Base-by-base conservation (phyloP, 2,113 vertebrate genomes). In the Rutilus rutilus region DNA sequence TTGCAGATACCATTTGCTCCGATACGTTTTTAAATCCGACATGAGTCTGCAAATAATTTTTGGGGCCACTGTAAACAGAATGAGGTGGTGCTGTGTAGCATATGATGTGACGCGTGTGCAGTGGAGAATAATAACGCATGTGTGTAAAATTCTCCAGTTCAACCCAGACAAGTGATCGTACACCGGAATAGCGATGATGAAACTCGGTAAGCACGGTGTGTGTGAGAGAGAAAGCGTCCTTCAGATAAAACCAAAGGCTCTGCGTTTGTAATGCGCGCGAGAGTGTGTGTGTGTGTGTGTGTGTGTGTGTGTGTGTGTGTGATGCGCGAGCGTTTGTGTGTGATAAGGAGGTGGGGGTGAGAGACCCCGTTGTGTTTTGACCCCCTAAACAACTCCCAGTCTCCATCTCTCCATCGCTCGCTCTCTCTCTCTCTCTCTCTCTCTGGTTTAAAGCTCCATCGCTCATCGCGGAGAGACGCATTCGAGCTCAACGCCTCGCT, bases 321-420 rank as follows among this genome's bases (percentile, higher is more conserved):
- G 90, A 89, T 92, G 89, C 87, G 78, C 86, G 90, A 89, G 85
- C 71, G 87, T 75, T 77, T 82, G 88, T 82, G 88, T 42, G 42
- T 92, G 90, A 93, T 92, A 90, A 92, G 91, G 89, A 90, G 90
- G 78, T 85, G 90, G 86, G 90, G 86, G 65, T 54, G 87, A 91
- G 92, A 91, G 92, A 94, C 92, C 95, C 94, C 93, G 93, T 92
- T 90, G 94, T 91, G 94, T 93, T 94, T 93, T 95, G 95, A 95
- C 94, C 94, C 94, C 93, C 90, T 77, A 93, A 95, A 94, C 94
- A 92, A 93, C 93, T 92, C 90, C 81, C 92, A 90, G 89, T 90
- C 91, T 91, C 89, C 90, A 90, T 33, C 33, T 33, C 33, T 33
- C 33, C 3, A 84, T 82, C 88, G 83, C 90, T 83, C 76, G 85